Conservation (phyloP, 2,113 vertebrate species). For the Meleagris gallopavo region DNA sequence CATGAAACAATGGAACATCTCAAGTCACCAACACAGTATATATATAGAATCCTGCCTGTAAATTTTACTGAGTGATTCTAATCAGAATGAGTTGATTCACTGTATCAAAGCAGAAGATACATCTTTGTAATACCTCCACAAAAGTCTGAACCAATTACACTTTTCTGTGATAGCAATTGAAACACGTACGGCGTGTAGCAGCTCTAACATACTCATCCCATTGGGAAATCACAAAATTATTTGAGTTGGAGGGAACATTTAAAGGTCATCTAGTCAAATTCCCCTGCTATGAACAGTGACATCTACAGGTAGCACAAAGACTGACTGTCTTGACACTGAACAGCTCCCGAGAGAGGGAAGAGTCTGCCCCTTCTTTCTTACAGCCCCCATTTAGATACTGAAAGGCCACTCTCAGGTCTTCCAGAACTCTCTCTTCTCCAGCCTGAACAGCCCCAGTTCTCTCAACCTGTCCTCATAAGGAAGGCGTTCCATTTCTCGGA, state of each 20-base stretch:
- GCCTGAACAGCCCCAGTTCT: too few species aligned
- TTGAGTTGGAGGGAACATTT: background rate
- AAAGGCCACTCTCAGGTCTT: too few species aligned
- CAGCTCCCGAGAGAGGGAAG: too few species aligned
- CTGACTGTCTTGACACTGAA: too few species aligned
- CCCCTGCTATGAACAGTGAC: too few species aligned
- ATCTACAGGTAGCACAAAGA: too few species aligned
- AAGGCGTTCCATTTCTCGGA: too few species aligned
- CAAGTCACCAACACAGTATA: rapidly evolving
- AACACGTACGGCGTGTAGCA: background rate
- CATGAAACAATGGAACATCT: background rate
- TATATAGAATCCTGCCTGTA: background rate
- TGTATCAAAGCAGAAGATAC: background rate
- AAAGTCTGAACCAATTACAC: background rate
- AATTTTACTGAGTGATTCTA: background rate
- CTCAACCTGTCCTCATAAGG: too few species aligned
- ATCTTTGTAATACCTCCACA: background rate
- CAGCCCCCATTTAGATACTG: too few species aligned
- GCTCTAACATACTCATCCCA: background rate
- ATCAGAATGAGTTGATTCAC: background rate
- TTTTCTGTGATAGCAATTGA: background rate
- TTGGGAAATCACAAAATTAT: background rate
- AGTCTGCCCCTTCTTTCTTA: too few species aligned
- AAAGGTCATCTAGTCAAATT: too few species aligned
- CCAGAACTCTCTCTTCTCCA: too few species aligned